Percentiles rank a stretch among this genome's conserved stretches.
Conservation (phyloP, 1,140 invertebrate species). For the Drosophila pachea region DNA sequence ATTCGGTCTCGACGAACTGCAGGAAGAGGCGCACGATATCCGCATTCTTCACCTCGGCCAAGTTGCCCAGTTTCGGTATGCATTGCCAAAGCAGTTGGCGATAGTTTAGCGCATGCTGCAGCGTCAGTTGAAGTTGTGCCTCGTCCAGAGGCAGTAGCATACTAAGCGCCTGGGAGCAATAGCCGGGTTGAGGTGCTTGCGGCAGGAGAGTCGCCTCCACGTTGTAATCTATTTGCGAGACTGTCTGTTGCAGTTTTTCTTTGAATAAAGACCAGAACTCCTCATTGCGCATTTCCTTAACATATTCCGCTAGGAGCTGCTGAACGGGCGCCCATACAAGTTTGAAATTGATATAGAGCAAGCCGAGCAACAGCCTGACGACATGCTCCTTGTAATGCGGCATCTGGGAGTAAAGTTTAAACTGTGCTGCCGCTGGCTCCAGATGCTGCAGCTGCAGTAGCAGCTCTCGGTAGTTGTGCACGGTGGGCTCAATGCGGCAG, state of each 20-base stretch:
- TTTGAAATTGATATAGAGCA: constrained; percentile 92
- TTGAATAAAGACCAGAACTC: constrained; percentile 90
- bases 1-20: constrained; percentile 86
- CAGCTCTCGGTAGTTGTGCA: constrained; percentile 89
- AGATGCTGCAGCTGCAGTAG: constrained; percentile 87
- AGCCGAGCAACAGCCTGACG: constrained; percentile 88
- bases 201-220: constrained; percentile 7
- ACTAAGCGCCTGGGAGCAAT: constrained; percentile 37
- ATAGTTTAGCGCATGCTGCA: constrained; percentile 82
- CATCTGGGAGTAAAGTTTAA: constrained; percentile 80
- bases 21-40: constrained; percentile 89
- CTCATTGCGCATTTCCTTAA: constrained; percentile 82
- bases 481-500: constrained; percentile 83
- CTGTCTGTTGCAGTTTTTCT: constrained; percentile 81
- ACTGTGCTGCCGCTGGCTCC: constrained; percentile 82
- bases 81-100: constrained; percentile 89
- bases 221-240: constrained; percentile 64
- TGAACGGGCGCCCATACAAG: constrained; percentile 91
- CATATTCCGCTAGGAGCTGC: constrained; percentile 86
- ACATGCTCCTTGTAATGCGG: constrained; percentile 82
- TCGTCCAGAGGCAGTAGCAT: constrained; percentile 33
- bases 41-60: constrained; percentile 88
- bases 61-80: constrained; percentile 85
- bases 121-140: constrained; percentile 14
- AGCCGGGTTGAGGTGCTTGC: background rate